Percentiles rank a stretch among this genome's conserved stretches.
These are phyloP conservation scores for Tachycineta bicolor DNA, from an alignment of 2,113 vertebrate genomes.

Conservation along the genomic window DNA sequence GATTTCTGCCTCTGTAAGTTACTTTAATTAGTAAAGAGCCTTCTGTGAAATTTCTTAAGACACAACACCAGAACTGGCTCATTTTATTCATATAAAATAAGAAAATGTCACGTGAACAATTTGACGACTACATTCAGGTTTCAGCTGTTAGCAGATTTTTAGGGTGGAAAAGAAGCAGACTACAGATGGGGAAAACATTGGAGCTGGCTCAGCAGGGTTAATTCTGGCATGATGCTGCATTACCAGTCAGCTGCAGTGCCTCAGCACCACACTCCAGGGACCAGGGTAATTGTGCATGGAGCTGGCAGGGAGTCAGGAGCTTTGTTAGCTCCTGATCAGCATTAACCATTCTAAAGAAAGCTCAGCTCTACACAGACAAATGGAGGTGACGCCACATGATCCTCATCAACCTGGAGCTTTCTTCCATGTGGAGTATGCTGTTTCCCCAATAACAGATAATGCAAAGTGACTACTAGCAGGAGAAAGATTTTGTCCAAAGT, in stretches of 20 bases:
- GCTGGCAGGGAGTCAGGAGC: constrained; percentile 45
- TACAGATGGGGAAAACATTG: constrained; percentile 25
- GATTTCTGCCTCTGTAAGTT: not conserved
- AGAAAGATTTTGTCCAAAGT: not conserved
- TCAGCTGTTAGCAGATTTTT: constrained; percentile 15
- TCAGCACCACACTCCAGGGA: constrained; percentile 41
- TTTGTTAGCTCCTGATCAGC: constrained; percentile 51
- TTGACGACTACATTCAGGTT: not conserved
- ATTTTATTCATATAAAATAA: not conserved
- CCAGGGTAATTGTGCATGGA: constrained; percentile 26
- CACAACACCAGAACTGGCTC: not conserved
- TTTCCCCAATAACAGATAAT: not conserved
- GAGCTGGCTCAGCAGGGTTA: constrained; percentile 65
- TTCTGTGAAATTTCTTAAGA: not conserved
- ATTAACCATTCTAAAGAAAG: constrained; percentile 62
- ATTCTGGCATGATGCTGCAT: constrained; percentile 58
- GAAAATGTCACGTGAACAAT: not conserved
- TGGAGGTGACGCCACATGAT: constrained; percentile 34
- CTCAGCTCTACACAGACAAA: constrained; percentile 8
- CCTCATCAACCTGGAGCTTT: not conserved
- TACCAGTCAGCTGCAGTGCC: constrained; percentile 45
- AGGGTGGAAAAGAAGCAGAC: constrained; percentile 8
- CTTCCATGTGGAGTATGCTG: not conserved
- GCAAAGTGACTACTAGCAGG: not conserved
- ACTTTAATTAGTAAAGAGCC: not conserved